Percentiles rank a stretch among this genome's conserved stretches.
phyloP scores from a whole-genome alignment of 1,140 invertebrate species.

The Heliconius nattereri region DNA sequence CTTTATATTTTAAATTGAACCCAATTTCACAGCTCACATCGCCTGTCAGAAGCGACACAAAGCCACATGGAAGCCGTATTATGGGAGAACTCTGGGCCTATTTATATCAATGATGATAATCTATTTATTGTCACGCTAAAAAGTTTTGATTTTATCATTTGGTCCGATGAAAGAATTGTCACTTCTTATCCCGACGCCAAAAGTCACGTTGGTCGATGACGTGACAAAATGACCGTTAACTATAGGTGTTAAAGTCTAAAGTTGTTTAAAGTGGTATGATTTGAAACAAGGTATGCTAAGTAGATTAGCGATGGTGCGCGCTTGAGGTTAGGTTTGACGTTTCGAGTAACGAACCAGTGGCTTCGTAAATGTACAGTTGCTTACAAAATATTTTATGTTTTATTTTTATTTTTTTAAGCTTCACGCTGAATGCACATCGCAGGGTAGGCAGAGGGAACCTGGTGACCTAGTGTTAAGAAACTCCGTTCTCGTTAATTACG shows the following conservation, averaged over 20 bases:
- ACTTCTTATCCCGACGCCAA: conserved; percentile 76
- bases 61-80: conserved; percentile 72
- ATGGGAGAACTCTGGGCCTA: conserved; percentile 72
- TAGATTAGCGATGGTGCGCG: conserved; percentile 69
- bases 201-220: conserved; percentile 59
- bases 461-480: too few relatives aligned
- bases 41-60: conserved; percentile 77
- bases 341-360: conserved; percentile 64
- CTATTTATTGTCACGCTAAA: conserved; percentile 80
- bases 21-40: conserved; percentile 78
- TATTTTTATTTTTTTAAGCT: background rate
- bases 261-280: conserved; percentile 37
- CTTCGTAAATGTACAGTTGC: conserved; percentile 52
- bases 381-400: conserved; percentile 33
- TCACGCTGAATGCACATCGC: too few relatives aligned
- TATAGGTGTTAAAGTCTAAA: conserved; percentile 45
- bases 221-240: conserved; percentile 37
- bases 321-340: conserved; percentile 70
- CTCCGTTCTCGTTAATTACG: too few relatives aligned
- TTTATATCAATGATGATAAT: conserved; percentile 79
- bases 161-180: conserved; percentile 76
- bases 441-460: too few relatives aligned
- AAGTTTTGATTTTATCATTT: conserved; percentile 76
- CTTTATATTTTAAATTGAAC: conserved; percentile 77
- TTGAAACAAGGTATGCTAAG: conserved; percentile 64